A percentile compares a stretch with the other conserved stretches of the same genome.
These are phyloP conservation scores for Camponotus pennsylvanicus DNA, from an alignment of 1,140 invertebrate species.

Conservation along the genomic window DNA sequence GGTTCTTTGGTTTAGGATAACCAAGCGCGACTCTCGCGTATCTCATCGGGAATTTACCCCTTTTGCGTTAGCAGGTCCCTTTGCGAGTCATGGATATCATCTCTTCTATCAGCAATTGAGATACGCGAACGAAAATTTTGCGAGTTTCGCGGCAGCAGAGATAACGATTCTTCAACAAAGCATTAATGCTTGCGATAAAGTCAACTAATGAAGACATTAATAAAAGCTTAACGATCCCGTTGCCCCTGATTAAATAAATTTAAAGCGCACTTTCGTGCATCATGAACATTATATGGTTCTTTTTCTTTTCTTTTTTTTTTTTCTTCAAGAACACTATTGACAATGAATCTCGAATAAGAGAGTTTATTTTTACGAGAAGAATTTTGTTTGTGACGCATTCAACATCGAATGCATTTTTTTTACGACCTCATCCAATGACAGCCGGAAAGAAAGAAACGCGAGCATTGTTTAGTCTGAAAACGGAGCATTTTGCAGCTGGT, in stretches of 20 bases:
- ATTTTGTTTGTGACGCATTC: background rate
- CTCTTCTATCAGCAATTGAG: constrained; percentile 63
- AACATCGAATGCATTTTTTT: background rate
- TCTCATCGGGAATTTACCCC: constrained; percentile 8
- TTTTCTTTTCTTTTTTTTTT: too few relatives aligned
- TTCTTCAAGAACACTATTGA: background rate
- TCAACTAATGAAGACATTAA: background rate
- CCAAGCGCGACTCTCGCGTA: background rate
- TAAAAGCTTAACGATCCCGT: constrained; percentile 15
- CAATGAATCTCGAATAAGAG: background rate
- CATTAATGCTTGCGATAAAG: background rate
- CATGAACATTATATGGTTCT: background rate
- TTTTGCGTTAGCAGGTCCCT: background rate
- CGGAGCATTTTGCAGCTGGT: constrained; percentile 71
- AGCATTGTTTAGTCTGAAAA: constrained; percentile 68
- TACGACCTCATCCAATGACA: background rate
- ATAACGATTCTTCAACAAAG: constrained; percentile 37
- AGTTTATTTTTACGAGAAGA: background rate
- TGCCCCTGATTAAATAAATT: constrained; percentile 1
- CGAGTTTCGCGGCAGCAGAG: constrained; percentile 32
- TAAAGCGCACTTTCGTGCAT: background rate
- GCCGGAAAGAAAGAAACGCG: background rate
- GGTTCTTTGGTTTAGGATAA: background rate
- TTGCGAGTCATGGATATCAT: constrained; percentile 38
- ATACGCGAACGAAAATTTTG: constrained; percentile 41